Base-by-base conservation (phyloP, 1,140 invertebrate species). In the Acromyrmex echinatior region DNA sequence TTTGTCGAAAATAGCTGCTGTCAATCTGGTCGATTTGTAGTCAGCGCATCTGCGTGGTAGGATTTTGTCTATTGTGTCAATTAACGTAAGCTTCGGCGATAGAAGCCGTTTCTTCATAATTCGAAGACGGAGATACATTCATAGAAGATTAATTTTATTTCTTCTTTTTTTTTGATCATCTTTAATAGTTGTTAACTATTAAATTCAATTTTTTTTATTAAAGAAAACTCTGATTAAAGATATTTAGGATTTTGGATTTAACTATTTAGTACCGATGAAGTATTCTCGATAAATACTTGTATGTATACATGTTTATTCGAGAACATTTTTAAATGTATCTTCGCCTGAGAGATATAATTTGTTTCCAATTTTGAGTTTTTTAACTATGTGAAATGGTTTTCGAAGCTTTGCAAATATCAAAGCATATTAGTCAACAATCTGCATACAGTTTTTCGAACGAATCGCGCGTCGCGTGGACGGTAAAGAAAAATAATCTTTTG, bases 21-120 rank as follows among this genome's bases (percentile, higher is more conserved):
- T 88, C 88, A 88, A 92, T 77, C 79, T 87, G 87, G 66, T 92
- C 66, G 88, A 91, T 87, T 91, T 84, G 89, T 88, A 86, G 86
- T 92, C 86, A 87, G 82, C 88, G 89, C 87, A 87, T 86, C 89
- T 82, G 87, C 90, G 89, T 86, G 79, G 79, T 91, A 86, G 84
- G 65, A 88, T 80, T 63, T 86, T 91, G 77, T 87, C 63, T 92
- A 89, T 89, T 79, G 85, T 88, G 88, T 91, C 86, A 71, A 90
- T 91, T 89, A 80, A 81, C 65, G 5, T 70, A 70, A 87, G 49
- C 74, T 77, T 77, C 51, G 51, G 45, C 56, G 31, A 2, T 86
- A 77, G 78, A 3, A 66, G 31, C 25, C 31, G 51, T 86, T 70
- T 71, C 53, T 70, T 79, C 51, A 60, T 70, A 18, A 56, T 84